Evolutionary conservation across 2,113 vertebrate genomes (phyloP), one percentile per base, ranked within the genome.

Genomic region (Notarius lentiginosus): DNA sequence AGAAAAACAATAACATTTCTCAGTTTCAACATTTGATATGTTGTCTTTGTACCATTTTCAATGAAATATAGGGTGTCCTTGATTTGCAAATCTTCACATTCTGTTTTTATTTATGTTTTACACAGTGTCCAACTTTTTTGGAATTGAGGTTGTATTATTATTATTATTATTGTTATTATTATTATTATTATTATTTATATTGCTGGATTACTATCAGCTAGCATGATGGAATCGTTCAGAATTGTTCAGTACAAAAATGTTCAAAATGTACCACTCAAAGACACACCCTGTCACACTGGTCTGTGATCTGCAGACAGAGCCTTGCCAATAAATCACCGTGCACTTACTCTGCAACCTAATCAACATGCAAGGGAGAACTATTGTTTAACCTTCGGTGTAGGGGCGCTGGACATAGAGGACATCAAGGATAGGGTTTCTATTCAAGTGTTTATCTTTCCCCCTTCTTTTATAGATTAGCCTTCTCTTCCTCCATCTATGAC

Each of bases 311-410:
- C 20, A 75, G 17, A 75, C 34, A 61, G 30, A 61, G n/a, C 30
- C 4, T 41, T 61, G 56, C 24, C 73, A 89, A 61, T 79, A 87
- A 76, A 87, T 82, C 84, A 68, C 24, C 12, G 10, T 60, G 47
- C 63, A 58, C 60, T 87, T 24, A 89, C 63, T 76, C 83, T 84
- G 72, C 81, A 80, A 51, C 58, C 63, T 75, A 80, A 87, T 73
- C 56, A 86, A 80, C 41, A 86, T 73, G 81, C 88, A 80, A 68
- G 24, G 60, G 20, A 86, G 51, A 51, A 83, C n/a, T 34, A 75
- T 22, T 49, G 24, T 70, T 87, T 70, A 70, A 86, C 47, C 34
- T 58, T 70, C 15, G 30, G 34, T 70, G 17, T 53, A 27, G 2
- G 60, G 30, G 18, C 14, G 0, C 14, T 79, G 27, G 47, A 80